Base-by-base conservation (phyloP, 2,113 vertebrate species). In the Thunnus thynnus region DNA sequence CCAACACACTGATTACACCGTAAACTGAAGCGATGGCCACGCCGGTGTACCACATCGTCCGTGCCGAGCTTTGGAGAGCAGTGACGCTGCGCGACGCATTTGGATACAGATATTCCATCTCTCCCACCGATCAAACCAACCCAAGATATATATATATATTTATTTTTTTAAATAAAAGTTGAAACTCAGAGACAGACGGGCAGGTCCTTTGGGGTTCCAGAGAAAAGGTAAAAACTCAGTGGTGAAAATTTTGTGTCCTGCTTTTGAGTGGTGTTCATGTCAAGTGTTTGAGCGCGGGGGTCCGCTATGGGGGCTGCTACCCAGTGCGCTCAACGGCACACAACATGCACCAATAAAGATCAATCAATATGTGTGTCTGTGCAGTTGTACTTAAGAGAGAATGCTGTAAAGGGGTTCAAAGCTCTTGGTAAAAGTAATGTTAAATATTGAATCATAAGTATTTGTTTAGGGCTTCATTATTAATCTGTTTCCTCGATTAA, bases 11-110 rank as follows among this genome's bases (percentile, higher is more conserved):
- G 87, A 99, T 97, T 51, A 97, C 88, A 17, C 95, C 96, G 10
- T 99, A 99, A 47, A 97, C 76, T 0, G 95, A 95, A 6, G 97
- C 96, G 85, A 99, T 97, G 84, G 94, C 91, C 82, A 96, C 92
- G 0, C 96, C 96, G 0, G 95, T 91, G 83, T 93, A 90, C 91
- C 94, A 96, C 94, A 95, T 94, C 1, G 69, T 81, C 68, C 92
- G 89, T 0, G 95, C 94, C 0, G 58, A 47, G 3, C 13, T 71
- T 27, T 67, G 85, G 80, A 55, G 30, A 76, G 70, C 7, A 14
- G 79, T 67, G 77, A 71, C 68, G 81, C 58, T 62, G 72, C 67
- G 78, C 56, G 79, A 77, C 94, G 96, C 76, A 85, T 72, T 56
- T 94, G 95, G 79, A 86, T 87, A 52, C 76, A 72, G 80, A 8